Evolutionary conservation across 2,113 vertebrate species (phyloP), one percentile per base, ranked within the genome.

Genomic region (Myotis lucifugus): DNA sequence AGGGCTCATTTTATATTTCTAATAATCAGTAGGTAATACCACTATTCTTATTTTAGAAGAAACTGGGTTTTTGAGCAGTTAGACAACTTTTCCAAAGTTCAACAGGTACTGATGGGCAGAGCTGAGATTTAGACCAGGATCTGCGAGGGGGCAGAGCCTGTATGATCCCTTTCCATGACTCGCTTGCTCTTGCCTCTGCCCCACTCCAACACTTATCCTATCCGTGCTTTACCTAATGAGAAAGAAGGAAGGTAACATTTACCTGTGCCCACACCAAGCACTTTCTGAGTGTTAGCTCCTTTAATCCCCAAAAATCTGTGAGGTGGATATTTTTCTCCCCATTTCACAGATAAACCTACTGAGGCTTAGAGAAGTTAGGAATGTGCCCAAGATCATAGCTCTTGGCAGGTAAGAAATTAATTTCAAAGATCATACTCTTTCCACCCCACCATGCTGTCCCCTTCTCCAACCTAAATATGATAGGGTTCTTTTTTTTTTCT

Each of bases 61-160:
- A 72, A 70, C 13, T 2, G 25, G 54, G 19, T 8, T 83, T 90
- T 14, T 48, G 37, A 27, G 50, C 15, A 78, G 4, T 10, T 3
- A 15, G 6, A n/a, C 40, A 25, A 14, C 66, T 64, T 64, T 81
- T 66, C 40, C 73, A 52, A 90, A 69, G 66, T 40, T 7, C 1
- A 1, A n/a, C 23, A 17, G 7, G 18, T 2, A 25, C 23, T 0
- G 11, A 59, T 59, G 56, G 50, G 66, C 25, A 42, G 50, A 50
- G 72, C 78, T 42, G 84, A 66, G 7, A 52, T 1, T n/a, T 0
- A 37, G 89, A 46, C 52, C 32, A 11, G 54, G 5, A 18, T 42
- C n/a, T 9, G 0, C 1, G 21, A 18, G 11, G 11, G 1, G 0
- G 37, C 70, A 27, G 52, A 18, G 19, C 0, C 21, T 6, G 3